Evolutionary conservation across 1,140 invertebrate genomes (phyloP).

Genomic region (Neodiprion lecontei): DNA sequence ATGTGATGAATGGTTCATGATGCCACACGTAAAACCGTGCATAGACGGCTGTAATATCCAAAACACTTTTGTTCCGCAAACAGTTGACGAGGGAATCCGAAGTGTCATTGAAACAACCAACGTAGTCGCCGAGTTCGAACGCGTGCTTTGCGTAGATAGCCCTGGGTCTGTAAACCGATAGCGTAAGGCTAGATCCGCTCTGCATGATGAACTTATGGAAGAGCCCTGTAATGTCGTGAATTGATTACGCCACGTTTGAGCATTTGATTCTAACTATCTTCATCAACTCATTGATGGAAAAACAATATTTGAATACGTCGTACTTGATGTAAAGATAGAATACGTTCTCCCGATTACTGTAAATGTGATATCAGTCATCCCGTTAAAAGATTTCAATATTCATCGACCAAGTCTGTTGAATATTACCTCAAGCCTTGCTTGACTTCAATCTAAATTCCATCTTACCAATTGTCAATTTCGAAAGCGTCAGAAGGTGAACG

Average conservation of each 20-base stretch:
- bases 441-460: no score
- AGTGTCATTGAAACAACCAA: conserved; percentile 25
- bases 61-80: conserved; percentile 8
- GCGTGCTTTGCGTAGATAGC: neutral
- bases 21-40: no score
- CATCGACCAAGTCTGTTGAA: no score
- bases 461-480: no score
- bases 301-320: neutral
- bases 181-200: conserved; percentile 3
- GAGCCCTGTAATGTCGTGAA: neutral
- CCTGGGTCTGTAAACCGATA: neutral
- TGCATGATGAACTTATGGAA: neutral
- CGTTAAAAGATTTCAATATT: no score
- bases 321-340: neutral
- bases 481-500: no score
- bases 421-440: no score
- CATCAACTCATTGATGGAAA: neutral
- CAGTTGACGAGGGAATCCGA: conserved; percentile 26
- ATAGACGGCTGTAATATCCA: neutral
- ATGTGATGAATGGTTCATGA: no score
- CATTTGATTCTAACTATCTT: no score
- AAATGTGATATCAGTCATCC: no score
- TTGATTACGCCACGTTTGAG: neutral
- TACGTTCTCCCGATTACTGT: no score
- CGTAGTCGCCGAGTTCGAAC: neutral